These are phyloP conservation scores for Monoplex corrugatus DNA, from an alignment of 2,888 invertebrate species.

Conservation along the genomic window DNA sequence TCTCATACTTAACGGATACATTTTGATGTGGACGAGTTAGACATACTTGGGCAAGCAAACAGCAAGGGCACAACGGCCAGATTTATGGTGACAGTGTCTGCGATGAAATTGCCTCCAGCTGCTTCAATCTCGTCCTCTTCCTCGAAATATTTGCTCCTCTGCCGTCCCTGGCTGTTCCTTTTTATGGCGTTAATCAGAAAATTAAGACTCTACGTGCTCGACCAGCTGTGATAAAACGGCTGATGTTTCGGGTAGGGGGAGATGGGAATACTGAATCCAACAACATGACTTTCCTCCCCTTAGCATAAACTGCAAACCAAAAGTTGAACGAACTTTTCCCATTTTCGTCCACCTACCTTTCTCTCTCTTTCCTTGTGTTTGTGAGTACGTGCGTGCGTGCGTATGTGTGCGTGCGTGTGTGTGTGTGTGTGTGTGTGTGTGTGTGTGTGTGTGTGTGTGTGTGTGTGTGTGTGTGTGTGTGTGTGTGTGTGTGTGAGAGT, in stretches of 20 bases:
- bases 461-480: too few relatives aligned
- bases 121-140: background rate
- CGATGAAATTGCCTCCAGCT: background rate
- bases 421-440: too few relatives aligned
- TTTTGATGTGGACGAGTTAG: background rate
- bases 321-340: too few relatives aligned
- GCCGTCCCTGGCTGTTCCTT: background rate
- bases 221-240: constrained; percentile 20
- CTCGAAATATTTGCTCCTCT: background rate
- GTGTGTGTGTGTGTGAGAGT: too few relatives aligned
- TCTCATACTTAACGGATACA: background rate
- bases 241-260: background rate
- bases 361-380: too few relatives aligned
- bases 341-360: too few relatives aligned
- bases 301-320: too few relatives aligned
- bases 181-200: constrained; percentile 35
- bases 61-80: background rate
- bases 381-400: too few relatives aligned
- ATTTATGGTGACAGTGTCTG: background rate
- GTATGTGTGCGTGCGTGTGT: too few relatives aligned
- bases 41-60: background rate
- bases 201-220: constrained; percentile 24
- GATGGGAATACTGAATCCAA: background rate
- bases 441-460: too few relatives aligned
- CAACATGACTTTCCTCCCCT: too few relatives aligned